Evolutionary conservation across 2,113 vertebrate species (phyloP), one percentile per base, ranked within the genome.

Genomic region (Anser brachyrhynchus): DNA sequence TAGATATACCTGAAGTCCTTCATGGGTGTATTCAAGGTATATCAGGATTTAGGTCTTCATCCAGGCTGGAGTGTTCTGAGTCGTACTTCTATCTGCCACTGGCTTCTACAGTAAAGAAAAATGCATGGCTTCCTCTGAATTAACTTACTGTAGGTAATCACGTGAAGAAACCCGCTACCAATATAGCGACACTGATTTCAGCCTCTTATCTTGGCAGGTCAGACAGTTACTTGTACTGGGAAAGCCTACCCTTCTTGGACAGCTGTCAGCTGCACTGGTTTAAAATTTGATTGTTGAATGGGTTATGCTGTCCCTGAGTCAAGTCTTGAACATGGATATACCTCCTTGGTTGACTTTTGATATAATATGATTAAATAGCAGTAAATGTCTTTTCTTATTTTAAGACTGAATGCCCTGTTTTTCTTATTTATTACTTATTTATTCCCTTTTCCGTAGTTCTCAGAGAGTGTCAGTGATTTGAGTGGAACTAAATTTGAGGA

Each of bases 401-500:
- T 62, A 55, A 82, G 52, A 62, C 49, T 73, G n/a, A 85, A 62
- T 95, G 93, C 76, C 83, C 69, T 87, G 66, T 5, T 75, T 87
- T 84, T 93, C 51, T 89, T 91, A 78, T 75, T 96, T 57, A 86
- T 17, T 90, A 52, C 62, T 74, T 92, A 66, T 83, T 94, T 90
- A 65, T 95, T 61, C 84, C 75, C 71, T 95, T 89, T 85, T 93
- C 89, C 71, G 26, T 97, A 99, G 99, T 98, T 98, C 93, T 98
- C 98, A 79, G 99, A 99, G 85, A 98, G 95, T 95, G 90, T 98
- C 87, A 98, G 97, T 91, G 98, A 98, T 95, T 98, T 98, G 77
- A 96, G 97, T 93, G 98, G 98, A 87, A 98, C 98, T 98, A 98
- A 99, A 95, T 99, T 98, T 97, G 98, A 99, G 96, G 98, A 98